These are phyloP conservation scores for Automeris io DNA, from an alignment of 2,888 invertebrate genomes.

Conservation along the genomic window DNA sequence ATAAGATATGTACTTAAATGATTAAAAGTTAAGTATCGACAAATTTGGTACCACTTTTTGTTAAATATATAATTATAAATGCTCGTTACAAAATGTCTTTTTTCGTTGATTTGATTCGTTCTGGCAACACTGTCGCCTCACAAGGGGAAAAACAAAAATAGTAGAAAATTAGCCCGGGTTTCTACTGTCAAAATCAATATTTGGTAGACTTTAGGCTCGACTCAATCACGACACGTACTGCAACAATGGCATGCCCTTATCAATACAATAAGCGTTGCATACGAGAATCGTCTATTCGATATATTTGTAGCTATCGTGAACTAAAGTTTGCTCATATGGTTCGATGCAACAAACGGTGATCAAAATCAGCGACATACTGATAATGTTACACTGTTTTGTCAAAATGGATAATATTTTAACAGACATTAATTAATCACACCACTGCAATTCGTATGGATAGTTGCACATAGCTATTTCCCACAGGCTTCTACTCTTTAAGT, in stretches of 20 bases:
- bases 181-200: conserved; percentile 24
- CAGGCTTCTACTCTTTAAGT: conserved; percentile 36
- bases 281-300: conserved; percentile 55
- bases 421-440: neutral
- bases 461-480: conserved; percentile 34
- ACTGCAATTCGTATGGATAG: conserved; percentile 22
- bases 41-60: conserved; percentile 60
- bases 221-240: conserved; percentile 75
- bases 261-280: conserved; percentile 77
- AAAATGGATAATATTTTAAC: neutral
- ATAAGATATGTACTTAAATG: conserved; percentile 72
- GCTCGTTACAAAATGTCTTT: conserved; percentile 66
- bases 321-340: conserved; percentile 27
- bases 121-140: conserved; percentile 54
- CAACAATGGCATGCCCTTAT: conserved; percentile 73
- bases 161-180: conserved; percentile 34
- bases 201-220: conserved; percentile 36
- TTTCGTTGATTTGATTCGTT: conserved; percentile 56
- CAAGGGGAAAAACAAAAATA: conserved; percentile 36
- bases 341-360: neutral
- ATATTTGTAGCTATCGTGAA: conserved; percentile 42
- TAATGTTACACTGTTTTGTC: conserved; percentile 1
- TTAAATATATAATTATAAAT: conserved; percentile 56
- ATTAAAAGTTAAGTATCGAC: conserved; percentile 53
- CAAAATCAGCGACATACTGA: neutral